Evolutionary conservation across 2,113 vertebrate genomes (phyloP), one percentile per base, ranked within the genome.

Genomic region (Abramis brama): DNA sequence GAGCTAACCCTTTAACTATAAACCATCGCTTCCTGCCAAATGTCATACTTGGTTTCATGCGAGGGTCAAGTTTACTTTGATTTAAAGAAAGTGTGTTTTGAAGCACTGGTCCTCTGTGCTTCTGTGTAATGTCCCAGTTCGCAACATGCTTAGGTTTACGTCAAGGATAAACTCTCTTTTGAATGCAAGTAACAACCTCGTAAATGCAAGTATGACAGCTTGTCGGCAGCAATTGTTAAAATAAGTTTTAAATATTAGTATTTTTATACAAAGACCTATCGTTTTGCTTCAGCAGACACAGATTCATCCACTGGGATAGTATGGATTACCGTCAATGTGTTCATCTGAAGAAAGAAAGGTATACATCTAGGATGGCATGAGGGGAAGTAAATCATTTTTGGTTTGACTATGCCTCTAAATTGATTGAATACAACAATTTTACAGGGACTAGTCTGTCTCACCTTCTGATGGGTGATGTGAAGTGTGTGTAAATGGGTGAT

Each of bases 381-480:
- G 64, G 13, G n/a, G 60, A 64, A 68, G 27, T 36, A 21, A 36
- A 21, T 2, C 19, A 39, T 23, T 39, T 71, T 43, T 23, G 23
- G 19, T 36, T 43, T 11, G 23, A 71, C 68, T 43, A 23, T 23
- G 5, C 2, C 2, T 17, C 47, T 47, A 7, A 27, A 47, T 47
- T 4, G 71, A 43, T 43, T 57, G 19, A 64, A 13, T 62, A 62
- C 27, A 62, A 27, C 11, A 64, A 2, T 64, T n/a, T 13, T 64
- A 57, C 6, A 57, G 55, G 19, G 55, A 21, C 27, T 21, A 15
- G 25, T n/a, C 27, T 7, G 5, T 10, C 70, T 27, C 94, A 99
- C 98, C 98, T 97, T 93, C 98, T 95, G 79, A 99, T 99, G 6
- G 98, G 98, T 5, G 98, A 99, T 1, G 98, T 99, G 87, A 99